These are phyloP conservation scores for Chelonia mydas DNA, from an alignment of 2,797 vertebrate species.

Conservation along the genomic window DNA sequence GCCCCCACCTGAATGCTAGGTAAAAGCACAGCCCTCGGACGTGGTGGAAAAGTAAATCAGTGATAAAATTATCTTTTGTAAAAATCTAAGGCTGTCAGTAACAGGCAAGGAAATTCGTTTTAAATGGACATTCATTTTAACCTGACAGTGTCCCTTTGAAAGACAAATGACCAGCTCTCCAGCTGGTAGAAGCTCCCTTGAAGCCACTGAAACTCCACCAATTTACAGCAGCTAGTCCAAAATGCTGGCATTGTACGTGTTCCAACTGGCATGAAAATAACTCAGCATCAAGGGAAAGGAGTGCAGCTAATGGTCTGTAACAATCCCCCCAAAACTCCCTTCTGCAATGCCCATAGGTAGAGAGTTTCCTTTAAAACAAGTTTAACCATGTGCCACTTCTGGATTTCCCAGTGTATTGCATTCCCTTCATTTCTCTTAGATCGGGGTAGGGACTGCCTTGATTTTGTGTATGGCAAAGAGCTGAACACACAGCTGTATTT, in stretches of 20 bases:
- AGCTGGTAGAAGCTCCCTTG: too few species aligned
- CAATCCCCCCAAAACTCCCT: neutral
- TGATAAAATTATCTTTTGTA: neutral
- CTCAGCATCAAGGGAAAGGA: neutral
- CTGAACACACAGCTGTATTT: neutral
- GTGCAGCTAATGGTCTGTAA: neutral
- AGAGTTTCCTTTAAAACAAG: neutral
- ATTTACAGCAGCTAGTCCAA: neutral
- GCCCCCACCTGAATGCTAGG: fast-evolving
- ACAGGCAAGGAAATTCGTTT: fast-evolving
- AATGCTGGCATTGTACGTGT: neutral
- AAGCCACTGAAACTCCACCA: fast-evolving
- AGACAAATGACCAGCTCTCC: neutral
- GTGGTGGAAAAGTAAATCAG: neutral
- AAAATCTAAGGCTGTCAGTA: fast-evolving
- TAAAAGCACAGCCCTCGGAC: fast-evolving
- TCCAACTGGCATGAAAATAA: neutral
- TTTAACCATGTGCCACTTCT: fast-evolving
- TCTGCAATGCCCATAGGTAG: neutral
- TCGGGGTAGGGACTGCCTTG: fast-evolving
- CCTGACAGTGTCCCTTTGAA: fast-evolving
- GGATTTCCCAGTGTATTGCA: fast-evolving
- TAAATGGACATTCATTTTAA: neutral
- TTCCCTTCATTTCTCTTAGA: fast-evolving
- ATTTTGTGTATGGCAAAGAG: neutral